Evolutionary conservation across 2,888 invertebrate genomes (phyloP).

Genomic region (Sisyra terminalis): DNA sequence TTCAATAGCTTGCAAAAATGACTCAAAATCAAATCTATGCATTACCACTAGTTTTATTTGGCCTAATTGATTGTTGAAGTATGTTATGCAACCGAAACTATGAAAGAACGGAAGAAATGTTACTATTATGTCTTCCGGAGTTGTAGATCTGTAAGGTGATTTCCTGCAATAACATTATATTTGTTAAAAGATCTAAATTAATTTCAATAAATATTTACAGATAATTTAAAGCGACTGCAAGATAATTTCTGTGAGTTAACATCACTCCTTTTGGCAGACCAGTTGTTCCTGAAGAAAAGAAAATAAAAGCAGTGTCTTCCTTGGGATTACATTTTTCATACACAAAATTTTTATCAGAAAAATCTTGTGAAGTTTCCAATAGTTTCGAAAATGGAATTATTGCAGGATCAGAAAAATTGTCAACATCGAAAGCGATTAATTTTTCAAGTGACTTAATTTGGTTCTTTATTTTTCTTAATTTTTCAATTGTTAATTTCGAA

Average conservation of each 20-base stretch:
- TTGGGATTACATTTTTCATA: constrained; percentile 28
- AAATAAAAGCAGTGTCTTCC: constrained; percentile 41
- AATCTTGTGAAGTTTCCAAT: constrained; percentile 21
- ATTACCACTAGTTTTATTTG: constrained; percentile 34
- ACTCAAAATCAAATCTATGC: constrained; percentile 48
- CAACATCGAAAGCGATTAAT: constrained; percentile 36
- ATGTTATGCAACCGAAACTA: constrained; percentile 49
- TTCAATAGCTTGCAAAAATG: constrained; percentile 52
- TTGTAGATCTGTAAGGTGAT: neutral
- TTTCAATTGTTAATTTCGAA: constrained; percentile 35
- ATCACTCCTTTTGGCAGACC: constrained; percentile 66
- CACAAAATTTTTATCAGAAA: constrained; percentile 19
- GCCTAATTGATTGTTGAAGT: constrained; percentile 33
- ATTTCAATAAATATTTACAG: constrained; percentile 4
- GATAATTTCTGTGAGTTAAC: constrained; percentile 37
- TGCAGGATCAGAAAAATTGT: constrained; percentile 26
- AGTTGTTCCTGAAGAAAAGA: constrained; percentile 65
- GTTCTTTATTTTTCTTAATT: constrained; percentile 32
- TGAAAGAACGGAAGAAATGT: constrained; percentile 63
- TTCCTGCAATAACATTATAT: neutral
- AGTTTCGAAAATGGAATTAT: constrained; percentile 20
- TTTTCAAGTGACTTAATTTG: constrained; percentile 32
- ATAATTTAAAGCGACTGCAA: neutral
- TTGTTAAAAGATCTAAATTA: neutral
- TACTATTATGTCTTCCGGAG: constrained; percentile 20